Percentiles rank a stretch among this genome's conserved stretches.
These are phyloP conservation scores for Stenotaenia linearis DNA, from an alignment of 2,888 invertebrate species.

Conservation along the genomic window DNA sequence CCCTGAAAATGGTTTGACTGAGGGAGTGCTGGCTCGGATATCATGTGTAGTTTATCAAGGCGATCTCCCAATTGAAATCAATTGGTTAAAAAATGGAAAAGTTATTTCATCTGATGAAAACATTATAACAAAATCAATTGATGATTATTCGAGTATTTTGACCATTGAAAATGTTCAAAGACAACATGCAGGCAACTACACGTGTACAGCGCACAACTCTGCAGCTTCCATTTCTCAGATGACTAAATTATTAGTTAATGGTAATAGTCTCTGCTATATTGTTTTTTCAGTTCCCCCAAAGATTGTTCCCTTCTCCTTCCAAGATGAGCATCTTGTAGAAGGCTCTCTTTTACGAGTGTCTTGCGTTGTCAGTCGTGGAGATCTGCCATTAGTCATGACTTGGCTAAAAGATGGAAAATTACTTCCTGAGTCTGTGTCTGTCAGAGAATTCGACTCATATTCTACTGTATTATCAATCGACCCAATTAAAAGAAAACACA, in stretches of 20 bases:
- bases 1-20: constrained; percentile 52
- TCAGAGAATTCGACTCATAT: constrained; percentile 24
- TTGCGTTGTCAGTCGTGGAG: constrained; percentile 1
- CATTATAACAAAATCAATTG: constrained; percentile 1
- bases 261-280: neutral
- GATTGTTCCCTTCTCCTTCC: constrained; percentile 28
- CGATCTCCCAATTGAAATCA: constrained; percentile 43
- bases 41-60: constrained; percentile 46
- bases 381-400: neutral
- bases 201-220: constrained; percentile 2
- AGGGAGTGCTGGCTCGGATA: constrained; percentile 52
- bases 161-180: constrained; percentile 26
- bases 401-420: constrained; percentile 26
- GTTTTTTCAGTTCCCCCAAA: constrained; percentile 28
- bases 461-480: constrained; percentile 12
- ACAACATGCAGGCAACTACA: constrained; percentile 26
- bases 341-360: constrained; percentile 3
- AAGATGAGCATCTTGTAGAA: constrained; percentile 24
- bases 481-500: neutral
- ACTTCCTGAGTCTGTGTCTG: neutral
- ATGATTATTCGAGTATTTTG: constrained; percentile 31
- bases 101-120: neutral
- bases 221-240: constrained; percentile 24
- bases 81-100: constrained; percentile 52
- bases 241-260: constrained; percentile 13